Evolutionary conservation across 2,888 invertebrate species (phyloP).

Genomic region (Diadromus collaris): DNA sequence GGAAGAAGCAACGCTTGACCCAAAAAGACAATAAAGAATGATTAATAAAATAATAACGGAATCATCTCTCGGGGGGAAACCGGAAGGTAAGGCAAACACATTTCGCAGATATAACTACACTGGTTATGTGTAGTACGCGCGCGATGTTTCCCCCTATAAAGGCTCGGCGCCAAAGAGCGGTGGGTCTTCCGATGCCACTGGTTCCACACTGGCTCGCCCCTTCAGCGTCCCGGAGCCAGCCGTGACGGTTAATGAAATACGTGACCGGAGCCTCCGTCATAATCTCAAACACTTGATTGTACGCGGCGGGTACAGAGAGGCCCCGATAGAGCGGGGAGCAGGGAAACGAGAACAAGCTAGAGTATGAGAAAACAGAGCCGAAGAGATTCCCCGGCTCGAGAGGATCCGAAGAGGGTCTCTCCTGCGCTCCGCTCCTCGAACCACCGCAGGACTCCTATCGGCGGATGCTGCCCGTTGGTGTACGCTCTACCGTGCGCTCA

Average conservation of each 20-base stretch:
- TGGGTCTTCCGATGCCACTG: conserved; percentile 25
- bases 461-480: conserved; percentile 12
- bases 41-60: conserved; percentile 76
- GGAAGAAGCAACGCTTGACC: conserved; percentile 2
- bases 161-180: conserved; percentile 2
- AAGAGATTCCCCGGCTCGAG: conserved; percentile 44
- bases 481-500: conserved; percentile 33
- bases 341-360: conserved; percentile 25
- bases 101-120: conserved; percentile 63
- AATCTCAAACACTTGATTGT: conserved; percentile 80
- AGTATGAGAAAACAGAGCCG: conserved; percentile 20
- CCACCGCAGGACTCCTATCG: conserved; percentile 31
- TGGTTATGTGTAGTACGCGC: conserved; percentile 20
- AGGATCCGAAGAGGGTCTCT: conserved; percentile 46
- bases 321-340: conserved; percentile 35
- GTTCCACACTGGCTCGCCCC: conserved; percentile 58
- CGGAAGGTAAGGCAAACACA: conserved; percentile 76
- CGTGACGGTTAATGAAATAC: conserved; percentile 79
- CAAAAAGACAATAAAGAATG: conserved; percentile 67
- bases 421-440: conserved; percentile 27
- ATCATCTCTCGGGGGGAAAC: conserved; percentile 70
- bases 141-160: conserved; percentile 23
- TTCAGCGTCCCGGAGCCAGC: conserved; percentile 65
- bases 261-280: conserved; percentile 79
- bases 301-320: conserved; percentile 51